phyloP scores from a whole-genome alignment of 2,888 invertebrate genomes.

The Dicyrtoma fusca region DNA sequence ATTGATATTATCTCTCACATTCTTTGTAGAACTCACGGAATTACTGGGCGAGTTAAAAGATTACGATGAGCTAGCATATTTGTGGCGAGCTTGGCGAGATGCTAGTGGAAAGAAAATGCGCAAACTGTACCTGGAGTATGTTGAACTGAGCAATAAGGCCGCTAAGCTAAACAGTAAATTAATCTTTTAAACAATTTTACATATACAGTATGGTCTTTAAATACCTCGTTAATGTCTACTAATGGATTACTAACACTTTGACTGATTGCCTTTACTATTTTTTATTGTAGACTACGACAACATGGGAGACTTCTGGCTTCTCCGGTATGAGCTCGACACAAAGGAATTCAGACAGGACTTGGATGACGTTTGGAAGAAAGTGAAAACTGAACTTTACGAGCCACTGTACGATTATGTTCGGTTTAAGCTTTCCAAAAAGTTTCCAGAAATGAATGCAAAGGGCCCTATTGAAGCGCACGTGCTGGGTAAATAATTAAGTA shows the following conservation, averaged over 20 bases:
- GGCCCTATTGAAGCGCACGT: slow-evolving; percentile 85
- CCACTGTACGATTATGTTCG: slow-evolving; percentile 82
- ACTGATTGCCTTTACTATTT: no score
- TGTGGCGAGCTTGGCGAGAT: slow-evolving; percentile 82
- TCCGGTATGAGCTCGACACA: slow-evolving; percentile 70
- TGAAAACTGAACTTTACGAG: slow-evolving; percentile 73
- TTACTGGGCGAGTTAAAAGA: slow-evolving; percentile 76
- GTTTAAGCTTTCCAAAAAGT: slow-evolving; percentile 67
- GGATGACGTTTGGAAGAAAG: slow-evolving; percentile 65
- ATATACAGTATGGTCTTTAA: background rate
- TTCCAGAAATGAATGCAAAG: slow-evolving; percentile 66
- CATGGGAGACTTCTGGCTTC: slow-evolving; percentile 86
- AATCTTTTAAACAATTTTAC: background rate
- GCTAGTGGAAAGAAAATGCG: slow-evolving; percentile 76
- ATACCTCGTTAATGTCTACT: background rate
- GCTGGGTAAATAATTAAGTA: slow-evolving; percentile 65
- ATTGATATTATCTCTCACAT: background rate
- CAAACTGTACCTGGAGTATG: slow-evolving; percentile 76
- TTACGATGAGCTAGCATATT: slow-evolving; percentile 73
- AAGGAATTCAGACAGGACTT: slow-evolving; percentile 63
- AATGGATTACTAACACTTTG: background rate
- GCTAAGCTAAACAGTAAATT: slow-evolving; percentile 68
- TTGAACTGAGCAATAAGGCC: slow-evolving; percentile 78
- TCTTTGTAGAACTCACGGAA: slow-evolving; percentile 67
- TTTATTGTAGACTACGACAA: slow-evolving; percentile 76